A percentile compares a stretch with the other conserved stretches of the same genome.
These are phyloP conservation scores for Nerophis ophidion DNA, from an alignment of 2,113 vertebrate species.

Conservation along the genomic window DNA sequence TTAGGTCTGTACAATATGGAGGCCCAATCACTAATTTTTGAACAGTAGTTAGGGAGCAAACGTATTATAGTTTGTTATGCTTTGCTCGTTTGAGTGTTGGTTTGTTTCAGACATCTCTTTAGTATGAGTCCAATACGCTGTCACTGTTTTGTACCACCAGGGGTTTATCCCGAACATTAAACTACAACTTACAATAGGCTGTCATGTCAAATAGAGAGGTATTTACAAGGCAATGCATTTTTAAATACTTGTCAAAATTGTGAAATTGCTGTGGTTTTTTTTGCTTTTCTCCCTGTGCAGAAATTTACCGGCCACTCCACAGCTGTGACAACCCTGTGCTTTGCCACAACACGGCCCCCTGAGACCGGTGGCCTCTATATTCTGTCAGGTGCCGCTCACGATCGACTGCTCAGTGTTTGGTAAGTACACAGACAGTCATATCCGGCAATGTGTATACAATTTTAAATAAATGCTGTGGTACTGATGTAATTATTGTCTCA, in stretches of 20 bases:
- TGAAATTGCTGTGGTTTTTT: background rate
- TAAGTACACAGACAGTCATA: slow-evolving; percentile 61
- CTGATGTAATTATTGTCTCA: slow-evolving; percentile 9
- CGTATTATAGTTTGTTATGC: no score
- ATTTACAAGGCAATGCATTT: background rate
- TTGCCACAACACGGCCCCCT: slow-evolving; percentile 82
- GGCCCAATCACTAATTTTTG: no score
- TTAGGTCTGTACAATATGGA: no score
- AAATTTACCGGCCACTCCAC: slow-evolving; percentile 95
- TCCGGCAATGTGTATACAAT: background rate
- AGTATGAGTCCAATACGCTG: no score
- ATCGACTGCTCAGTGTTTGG: slow-evolving; percentile 94
- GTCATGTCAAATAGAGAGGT: no score
- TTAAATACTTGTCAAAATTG: background rate
- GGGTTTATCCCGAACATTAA: no score
- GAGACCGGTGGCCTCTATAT: slow-evolving; percentile 92
- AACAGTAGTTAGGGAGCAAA: no score
- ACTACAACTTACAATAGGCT: no score
- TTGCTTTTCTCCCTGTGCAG: slow-evolving; percentile 54
- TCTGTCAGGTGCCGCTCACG: slow-evolving; percentile 87
- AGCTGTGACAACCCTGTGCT: slow-evolving; percentile 85
- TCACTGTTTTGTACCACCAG: no score
- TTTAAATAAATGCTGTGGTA: background rate
- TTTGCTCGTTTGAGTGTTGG: no score
- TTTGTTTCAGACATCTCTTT: no score